A percentile compares a stretch with the other conserved stretches of the same genome.
phyloP scores from a whole-genome alignment of 1,140 invertebrate genomes.

The Parapsyche elsis region DNA sequence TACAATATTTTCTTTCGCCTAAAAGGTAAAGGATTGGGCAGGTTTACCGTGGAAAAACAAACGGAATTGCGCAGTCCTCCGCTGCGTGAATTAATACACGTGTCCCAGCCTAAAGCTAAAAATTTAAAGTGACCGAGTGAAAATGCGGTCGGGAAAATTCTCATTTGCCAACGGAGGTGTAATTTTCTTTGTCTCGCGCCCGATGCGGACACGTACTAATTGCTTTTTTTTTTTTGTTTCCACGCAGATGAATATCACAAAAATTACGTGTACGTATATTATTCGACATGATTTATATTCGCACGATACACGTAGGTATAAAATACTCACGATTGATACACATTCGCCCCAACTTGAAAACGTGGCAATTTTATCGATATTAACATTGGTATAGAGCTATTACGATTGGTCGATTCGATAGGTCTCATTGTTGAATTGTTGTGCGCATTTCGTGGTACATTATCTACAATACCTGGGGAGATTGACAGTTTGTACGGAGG shows the following conservation, averaged over 20 bases:
- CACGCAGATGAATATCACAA: background rate
- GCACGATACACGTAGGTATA: background rate
- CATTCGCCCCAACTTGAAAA: too few species aligned
- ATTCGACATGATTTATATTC: background rate
- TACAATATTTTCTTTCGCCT: constrained; percentile 1
- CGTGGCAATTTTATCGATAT: too few species aligned
- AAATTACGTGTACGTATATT: background rate
- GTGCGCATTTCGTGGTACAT: too few species aligned
- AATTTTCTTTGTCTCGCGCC: background rate
- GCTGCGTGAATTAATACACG: background rate
- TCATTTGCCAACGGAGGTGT: background rate
- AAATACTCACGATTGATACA: too few species aligned
- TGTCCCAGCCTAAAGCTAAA: background rate
- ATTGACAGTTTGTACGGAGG: background rate
- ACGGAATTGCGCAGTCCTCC: background rate
- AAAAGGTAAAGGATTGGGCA: background rate
- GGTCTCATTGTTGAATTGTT: too few species aligned
- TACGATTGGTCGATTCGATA: too few species aligned
- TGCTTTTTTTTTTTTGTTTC: background rate
- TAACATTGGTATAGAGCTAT: too few species aligned
- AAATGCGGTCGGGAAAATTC: constrained; percentile 12
- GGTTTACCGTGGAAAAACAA: constrained; percentile 9
- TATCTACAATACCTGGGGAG: background rate
- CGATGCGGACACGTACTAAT: background rate
- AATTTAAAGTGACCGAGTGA: constrained; percentile 11